phyloP scores from a whole-genome alignment of 2,888 invertebrate species.

The Dascillus cervinus region DNA sequence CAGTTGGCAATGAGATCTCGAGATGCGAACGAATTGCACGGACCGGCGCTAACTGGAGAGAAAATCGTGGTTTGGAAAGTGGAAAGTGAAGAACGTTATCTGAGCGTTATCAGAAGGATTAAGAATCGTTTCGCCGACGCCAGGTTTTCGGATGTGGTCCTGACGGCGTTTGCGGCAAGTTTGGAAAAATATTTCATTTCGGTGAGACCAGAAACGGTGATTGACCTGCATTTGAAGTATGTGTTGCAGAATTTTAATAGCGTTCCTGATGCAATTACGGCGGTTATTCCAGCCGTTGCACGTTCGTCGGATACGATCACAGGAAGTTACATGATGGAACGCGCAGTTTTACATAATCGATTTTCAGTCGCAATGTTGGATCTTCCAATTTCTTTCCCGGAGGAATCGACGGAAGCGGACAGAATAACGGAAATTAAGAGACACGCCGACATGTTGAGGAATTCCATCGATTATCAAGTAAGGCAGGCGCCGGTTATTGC shows the following conservation, averaged over 20 bases:
- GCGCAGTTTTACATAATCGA: no score
- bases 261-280: no score
- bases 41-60: conserved; percentile 1
- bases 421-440: conserved; percentile 3
- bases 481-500: neutral
- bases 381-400: no score
- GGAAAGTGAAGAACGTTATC: conserved; percentile 2
- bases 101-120: conserved; percentile 12
- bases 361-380: neutral
- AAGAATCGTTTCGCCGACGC: conserved; percentile 11
- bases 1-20: neutral
- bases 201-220: no score
- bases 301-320: no score
- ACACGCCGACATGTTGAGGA: conserved; percentile 2
- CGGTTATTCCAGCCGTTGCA: no score
- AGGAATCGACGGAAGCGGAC: no score
- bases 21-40: conserved; percentile 6
- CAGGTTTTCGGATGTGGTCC: conserved; percentile 16
- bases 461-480: conserved; percentile 7
- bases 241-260: no score
- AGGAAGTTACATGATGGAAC: no score
- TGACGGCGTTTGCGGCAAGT: conserved; percentile 12
- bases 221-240: no score
- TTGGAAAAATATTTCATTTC: conserved; percentile 11
- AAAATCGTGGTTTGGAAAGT: conserved; percentile 1